Evolutionary conservation across 2,797 vertebrate species (phyloP).

Genomic region (Ispidina picta): DNA sequence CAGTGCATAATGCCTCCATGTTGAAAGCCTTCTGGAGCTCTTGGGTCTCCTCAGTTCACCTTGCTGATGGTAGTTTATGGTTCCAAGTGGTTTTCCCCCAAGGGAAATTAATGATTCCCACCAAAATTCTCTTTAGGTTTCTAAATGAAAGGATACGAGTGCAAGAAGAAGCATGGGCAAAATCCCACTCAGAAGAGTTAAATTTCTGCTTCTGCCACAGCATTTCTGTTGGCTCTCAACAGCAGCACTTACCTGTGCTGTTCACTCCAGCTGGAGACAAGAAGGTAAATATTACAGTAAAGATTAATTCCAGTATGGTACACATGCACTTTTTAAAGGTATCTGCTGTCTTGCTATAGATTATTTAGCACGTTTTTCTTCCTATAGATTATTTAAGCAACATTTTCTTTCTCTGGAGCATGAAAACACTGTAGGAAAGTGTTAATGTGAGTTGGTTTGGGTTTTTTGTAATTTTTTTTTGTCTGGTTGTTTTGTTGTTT

Average conservation of each 20-base stretch:
- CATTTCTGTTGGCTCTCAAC: not conserved
- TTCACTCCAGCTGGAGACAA: not conserved
- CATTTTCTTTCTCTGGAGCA: not conserved
- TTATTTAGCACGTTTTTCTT: not conserved
- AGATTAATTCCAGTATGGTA: not conserved
- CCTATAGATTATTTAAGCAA: not conserved
- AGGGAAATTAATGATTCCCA: not conserved
- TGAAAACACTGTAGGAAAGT: not conserved
- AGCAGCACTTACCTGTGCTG: not conserved
- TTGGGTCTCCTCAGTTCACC: not conserved
- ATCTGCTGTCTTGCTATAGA: not conserved
- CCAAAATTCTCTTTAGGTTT: not conserved
- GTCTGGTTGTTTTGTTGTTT: not conserved
- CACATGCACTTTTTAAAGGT: not conserved
- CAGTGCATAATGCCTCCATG: rapidly evolving
- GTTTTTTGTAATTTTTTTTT: not conserved
- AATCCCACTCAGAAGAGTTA: not conserved
- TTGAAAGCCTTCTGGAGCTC: not conserved
- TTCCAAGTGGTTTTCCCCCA: not conserved
- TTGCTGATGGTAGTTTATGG: not conserved
- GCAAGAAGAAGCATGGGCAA: not conserved
- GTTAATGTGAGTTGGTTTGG: not conserved
- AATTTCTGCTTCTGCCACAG: not conserved
- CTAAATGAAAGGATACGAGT: not conserved
- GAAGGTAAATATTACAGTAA: not conserved